These are phyloP conservation scores for Pelobates cultripes DNA, from an alignment of 2,797 vertebrate species.

Conservation along the genomic window DNA sequence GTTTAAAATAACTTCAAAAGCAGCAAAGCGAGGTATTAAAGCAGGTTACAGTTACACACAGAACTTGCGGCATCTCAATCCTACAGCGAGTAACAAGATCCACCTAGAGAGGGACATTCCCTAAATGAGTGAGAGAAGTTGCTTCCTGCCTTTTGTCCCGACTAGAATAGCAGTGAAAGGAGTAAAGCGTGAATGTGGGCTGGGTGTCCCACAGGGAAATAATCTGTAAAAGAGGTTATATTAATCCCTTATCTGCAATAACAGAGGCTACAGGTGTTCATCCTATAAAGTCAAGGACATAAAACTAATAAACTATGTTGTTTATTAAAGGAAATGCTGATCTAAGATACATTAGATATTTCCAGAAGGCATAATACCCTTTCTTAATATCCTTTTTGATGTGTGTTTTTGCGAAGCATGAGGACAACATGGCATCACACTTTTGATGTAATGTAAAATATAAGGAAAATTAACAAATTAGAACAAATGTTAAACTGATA, in stretches of 20 bases:
- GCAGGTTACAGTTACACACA: constrained; percentile 44
- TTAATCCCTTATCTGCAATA: not conserved
- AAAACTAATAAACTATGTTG: not conserved
- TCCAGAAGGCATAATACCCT: too few species aligned
- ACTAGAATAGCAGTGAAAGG: constrained; percentile 44
- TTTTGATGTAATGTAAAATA: too few species aligned
- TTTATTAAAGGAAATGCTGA: too few species aligned
- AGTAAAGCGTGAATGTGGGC: constrained; percentile 35
- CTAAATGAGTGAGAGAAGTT: constrained; percentile 39
- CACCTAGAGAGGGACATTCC: constrained; percentile 22
- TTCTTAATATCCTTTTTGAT: too few species aligned
- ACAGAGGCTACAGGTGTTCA: not conserved
- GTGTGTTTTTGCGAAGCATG: too few species aligned
- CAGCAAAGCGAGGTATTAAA: constrained; percentile 38
- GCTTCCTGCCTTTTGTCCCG: constrained; percentile 44
- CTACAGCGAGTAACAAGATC: constrained; percentile 37
- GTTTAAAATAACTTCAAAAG: constrained; percentile 32
- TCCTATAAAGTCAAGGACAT: not conserved
- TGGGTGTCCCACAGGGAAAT: constrained; percentile 21
- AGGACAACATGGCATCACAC: too few species aligned
- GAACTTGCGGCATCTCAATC: constrained; percentile 33
- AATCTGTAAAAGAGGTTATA: constrained; percentile 12
- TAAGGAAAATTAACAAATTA: too few species aligned
- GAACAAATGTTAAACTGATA: too few species aligned
- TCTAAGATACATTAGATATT: too few species aligned